phyloP scores from a whole-genome alignment of 2,888 invertebrate genomes.

The Cerastoderma edule region DNA sequence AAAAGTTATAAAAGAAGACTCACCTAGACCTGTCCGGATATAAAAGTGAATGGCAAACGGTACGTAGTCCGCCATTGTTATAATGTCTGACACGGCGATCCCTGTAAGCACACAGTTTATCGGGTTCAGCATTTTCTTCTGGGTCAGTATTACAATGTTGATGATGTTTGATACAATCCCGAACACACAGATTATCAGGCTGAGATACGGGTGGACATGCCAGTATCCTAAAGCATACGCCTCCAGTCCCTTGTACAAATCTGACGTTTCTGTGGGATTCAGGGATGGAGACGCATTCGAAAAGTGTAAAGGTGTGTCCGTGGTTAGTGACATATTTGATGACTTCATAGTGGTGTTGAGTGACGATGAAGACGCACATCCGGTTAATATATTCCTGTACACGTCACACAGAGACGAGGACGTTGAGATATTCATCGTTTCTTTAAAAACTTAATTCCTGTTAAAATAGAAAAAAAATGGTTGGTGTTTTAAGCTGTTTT shows the following conservation, averaged over 20 bases:
- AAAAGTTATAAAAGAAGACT: too few species aligned
- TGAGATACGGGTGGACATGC: conserved; percentile 91
- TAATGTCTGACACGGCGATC: conserved; percentile 93
- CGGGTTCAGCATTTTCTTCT: conserved; percentile 93
- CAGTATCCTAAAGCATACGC: conserved; percentile 70
- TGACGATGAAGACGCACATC: background rate
- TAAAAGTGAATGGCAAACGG: conserved; percentile 91
- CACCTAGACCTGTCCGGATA: conserved; percentile 64
- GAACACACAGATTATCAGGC: conserved; percentile 93
- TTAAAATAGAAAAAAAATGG: too few species aligned
- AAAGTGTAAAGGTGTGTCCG: background rate
- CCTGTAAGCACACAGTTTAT: conserved; percentile 95
- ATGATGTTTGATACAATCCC: conserved; percentile 95
- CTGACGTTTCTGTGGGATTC: too few species aligned
- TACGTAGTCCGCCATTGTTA: conserved; percentile 94
- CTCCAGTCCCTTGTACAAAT: conserved; percentile 34
- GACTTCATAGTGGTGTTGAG: conserved; percentile 5
- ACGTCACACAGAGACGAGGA: conserved; percentile 1
- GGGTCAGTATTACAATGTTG: conserved; percentile 93
- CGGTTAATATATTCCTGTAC: background rate
- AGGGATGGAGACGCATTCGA: too few species aligned
- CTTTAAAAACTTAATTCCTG: too few species aligned
- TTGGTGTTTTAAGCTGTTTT: too few species aligned
- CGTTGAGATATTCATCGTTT: too few species aligned
- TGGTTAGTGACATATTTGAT: background rate